These are phyloP conservation scores for Hydrochoerus hydrochaeris DNA, from an alignment of 2,113 vertebrate genomes.

Conservation along the genomic window DNA sequence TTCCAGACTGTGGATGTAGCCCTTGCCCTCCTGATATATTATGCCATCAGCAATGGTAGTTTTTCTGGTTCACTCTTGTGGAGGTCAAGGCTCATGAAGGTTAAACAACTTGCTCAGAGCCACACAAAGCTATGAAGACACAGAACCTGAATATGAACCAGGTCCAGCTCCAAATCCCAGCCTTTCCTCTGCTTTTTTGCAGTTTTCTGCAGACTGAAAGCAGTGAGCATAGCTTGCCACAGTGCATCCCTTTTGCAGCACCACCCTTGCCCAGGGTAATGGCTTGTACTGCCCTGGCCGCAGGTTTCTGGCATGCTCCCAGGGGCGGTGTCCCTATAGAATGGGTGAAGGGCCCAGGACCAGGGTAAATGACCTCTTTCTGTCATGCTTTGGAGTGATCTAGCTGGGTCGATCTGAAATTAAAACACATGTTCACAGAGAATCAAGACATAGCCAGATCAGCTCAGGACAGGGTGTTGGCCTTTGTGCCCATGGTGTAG, in stretches of 20 bases:
- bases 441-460: neutral
- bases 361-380: neutral
- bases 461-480: neutral
- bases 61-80: neutral
- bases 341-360: neutral
- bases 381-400: neutral
- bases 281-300: accelerated
- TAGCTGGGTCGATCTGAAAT: neutral
- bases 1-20: accelerated
- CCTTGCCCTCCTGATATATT: accelerated
- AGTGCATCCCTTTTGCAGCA: neutral
- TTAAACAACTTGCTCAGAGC: neutral
- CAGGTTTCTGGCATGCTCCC: neutral
- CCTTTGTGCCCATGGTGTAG: neutral
- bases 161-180: neutral
- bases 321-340: neutral
- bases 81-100: neutral
- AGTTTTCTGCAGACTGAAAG: neutral
- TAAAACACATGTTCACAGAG: neutral
- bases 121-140: neutral
- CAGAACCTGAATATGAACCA: neutral
- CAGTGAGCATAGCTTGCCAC: neutral
- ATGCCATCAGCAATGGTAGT: accelerated
- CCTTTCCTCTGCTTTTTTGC: neutral
- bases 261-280: neutral